These are phyloP conservation scores for Aythya baeri DNA, from an alignment of 2,113 vertebrate species.

Conservation along the genomic window DNA sequence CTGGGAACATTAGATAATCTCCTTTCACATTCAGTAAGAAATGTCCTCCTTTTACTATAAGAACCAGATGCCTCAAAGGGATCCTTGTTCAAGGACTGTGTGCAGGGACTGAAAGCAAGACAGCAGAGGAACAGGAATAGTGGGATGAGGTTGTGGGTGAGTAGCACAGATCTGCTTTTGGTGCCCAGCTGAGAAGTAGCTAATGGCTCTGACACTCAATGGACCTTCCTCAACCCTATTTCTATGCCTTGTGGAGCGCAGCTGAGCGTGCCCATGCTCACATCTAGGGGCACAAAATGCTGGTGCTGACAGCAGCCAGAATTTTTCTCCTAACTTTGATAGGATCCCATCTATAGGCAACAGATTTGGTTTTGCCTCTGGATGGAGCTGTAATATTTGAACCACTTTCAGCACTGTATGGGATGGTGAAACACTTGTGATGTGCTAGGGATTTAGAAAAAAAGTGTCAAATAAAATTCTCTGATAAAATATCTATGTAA, in stretches of 20 bases:
- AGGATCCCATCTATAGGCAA: background rate
- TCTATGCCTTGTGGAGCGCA: background rate
- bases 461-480: background rate
- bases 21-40: background rate
- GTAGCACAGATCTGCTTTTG: background rate
- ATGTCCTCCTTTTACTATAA: background rate
- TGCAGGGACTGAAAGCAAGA: background rate
- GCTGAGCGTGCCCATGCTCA: rapidly evolving
- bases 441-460: background rate
- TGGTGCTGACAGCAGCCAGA: background rate
- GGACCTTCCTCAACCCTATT: background rate
- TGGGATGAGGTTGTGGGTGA: background rate
- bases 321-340: background rate
- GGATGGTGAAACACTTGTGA: background rate
- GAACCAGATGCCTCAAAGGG: background rate
- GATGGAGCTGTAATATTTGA: background rate
- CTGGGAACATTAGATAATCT: background rate
- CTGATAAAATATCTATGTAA: background rate
- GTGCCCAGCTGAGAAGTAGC: rapidly evolving
- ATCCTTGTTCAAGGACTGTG: background rate
- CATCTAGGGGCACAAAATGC: background rate
- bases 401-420: background rate
- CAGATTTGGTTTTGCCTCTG: background rate
- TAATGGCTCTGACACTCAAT: background rate
- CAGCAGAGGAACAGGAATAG: background rate